phyloP scores from a whole-genome alignment of 2,113 vertebrate species.

The Sitta europaea region DNA sequence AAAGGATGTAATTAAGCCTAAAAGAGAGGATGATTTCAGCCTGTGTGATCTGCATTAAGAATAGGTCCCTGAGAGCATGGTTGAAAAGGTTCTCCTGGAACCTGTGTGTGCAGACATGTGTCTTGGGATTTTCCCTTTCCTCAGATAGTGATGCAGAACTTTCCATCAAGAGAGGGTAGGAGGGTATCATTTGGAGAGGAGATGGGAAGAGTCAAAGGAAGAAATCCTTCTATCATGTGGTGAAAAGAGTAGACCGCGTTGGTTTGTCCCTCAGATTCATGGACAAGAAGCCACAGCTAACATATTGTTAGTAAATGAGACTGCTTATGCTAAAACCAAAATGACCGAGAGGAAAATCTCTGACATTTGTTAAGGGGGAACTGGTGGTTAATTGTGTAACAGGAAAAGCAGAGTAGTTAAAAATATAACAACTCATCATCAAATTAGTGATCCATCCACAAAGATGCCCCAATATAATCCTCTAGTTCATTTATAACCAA shows the following conservation, averaged over 20 bases:
- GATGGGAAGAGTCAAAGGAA: not conserved
- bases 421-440: not conserved
- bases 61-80: not conserved
- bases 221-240: not conserved
- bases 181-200: not conserved
- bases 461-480: not conserved
- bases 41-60: slow-evolving; percentile 34
- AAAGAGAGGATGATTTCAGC: slow-evolving; percentile 23
- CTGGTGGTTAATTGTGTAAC: not conserved
- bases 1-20: slow-evolving; percentile 30
- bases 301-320: not conserved
- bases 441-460: not conserved
- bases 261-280: not conserved
- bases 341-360: not conserved
- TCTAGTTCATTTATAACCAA: not conserved
- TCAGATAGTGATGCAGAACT: not conserved
- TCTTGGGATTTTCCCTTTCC: not conserved
- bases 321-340: not conserved
- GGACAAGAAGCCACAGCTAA: not conserved
- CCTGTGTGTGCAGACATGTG: fast-evolving
- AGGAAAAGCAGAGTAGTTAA: not conserved
- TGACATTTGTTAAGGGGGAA: not conserved
- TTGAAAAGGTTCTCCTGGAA: not conserved
- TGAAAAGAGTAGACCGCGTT: fast-evolving
- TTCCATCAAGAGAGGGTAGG: not conserved